Conservation (phyloP, 2,113 vertebrate genomes). For the Gila orcuttii region DNA sequence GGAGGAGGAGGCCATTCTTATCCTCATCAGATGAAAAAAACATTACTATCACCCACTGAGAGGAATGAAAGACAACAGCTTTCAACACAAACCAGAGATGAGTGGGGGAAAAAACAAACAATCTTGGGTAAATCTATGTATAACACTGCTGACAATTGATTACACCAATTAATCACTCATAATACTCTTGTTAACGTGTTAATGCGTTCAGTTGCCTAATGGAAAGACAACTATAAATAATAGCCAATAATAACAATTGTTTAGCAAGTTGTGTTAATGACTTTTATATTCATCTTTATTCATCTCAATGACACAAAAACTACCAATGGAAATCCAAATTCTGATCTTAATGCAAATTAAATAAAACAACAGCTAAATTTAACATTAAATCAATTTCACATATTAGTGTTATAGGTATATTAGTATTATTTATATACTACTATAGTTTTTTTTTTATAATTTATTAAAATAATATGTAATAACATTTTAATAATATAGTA, state of each 20-base stretch:
- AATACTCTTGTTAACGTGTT: background rate
- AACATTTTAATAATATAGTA: no score
- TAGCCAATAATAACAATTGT: background rate
- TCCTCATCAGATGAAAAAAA: background rate
- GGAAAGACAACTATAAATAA: background rate
- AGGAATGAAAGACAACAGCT: background rate
- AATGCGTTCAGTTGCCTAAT: background rate
- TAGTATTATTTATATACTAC: background rate
- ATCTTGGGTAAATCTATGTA: background rate
- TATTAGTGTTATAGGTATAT: background rate
- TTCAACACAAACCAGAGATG: background rate
- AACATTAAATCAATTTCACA: background rate
- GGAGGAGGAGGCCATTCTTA: conserved; percentile 21
- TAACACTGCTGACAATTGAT: background rate
- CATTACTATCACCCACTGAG: background rate
- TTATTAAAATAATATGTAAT: background rate
- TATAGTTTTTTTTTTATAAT: background rate
- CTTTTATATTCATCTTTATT: background rate
- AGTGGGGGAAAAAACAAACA: background rate
- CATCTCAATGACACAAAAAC: background rate
- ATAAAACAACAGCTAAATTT: background rate
- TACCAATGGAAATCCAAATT: background rate
- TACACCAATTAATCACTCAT: background rate
- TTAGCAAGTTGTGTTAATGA: background rate
- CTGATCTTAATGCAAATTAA: background rate